Evolutionary conservation across 2,797 vertebrate genomes (phyloP).

Genomic region (Thamnophis elegans): DNA sequence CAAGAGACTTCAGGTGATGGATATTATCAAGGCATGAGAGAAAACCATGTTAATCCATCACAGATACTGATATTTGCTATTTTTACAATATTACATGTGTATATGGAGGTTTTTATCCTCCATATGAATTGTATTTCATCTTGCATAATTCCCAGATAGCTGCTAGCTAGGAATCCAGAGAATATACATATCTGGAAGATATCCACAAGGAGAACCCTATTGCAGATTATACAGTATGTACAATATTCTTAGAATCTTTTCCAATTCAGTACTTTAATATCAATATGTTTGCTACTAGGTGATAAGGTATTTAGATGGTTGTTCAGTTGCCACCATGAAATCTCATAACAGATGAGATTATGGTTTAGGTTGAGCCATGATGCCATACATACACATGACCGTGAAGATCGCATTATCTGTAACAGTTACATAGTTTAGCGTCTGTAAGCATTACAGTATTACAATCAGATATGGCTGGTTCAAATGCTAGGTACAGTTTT

Average conservation of each 20-base stretch:
- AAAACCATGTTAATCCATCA: not conserved
- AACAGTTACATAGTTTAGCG: not conserved
- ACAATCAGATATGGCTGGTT: not conserved
- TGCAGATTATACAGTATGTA: not conserved
- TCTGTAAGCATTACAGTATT: not conserved
- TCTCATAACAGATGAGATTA: not conserved
- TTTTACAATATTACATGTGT: not conserved
- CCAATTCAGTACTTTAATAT: not conserved
- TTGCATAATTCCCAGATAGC: not conserved
- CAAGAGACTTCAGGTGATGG: constrained; percentile 32
- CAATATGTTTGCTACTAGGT: not conserved
- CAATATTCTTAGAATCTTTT: not conserved
- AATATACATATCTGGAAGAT: not conserved
- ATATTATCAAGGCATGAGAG: not conserved
- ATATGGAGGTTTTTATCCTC: not conserved
- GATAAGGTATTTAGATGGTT: not conserved
- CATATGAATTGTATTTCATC: not conserved
- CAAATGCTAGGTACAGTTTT: not conserved
- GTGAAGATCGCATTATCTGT: not conserved
- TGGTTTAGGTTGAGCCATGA: not conserved
- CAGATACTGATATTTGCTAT: not conserved
- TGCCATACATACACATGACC: not conserved
- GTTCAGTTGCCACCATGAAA: not conserved
- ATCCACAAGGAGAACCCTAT: not conserved
- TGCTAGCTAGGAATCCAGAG: not conserved